Conservation (phyloP, 1,140 invertebrate genomes). For the Bombus sylvicola region DNA sequence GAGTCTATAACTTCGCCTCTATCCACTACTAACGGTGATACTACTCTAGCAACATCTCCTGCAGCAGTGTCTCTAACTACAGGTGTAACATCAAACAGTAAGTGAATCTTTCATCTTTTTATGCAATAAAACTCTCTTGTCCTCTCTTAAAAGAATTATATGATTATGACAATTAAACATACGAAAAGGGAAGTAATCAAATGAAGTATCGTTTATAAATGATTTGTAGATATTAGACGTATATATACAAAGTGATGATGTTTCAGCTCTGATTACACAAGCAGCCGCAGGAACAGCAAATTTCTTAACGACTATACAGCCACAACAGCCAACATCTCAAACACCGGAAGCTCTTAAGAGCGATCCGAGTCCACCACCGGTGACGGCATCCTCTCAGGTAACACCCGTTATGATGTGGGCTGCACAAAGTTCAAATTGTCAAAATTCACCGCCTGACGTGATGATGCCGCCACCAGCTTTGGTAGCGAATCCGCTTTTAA, state of each 20-base stretch:
- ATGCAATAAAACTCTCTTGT: too few relatives aligned
- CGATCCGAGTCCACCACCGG: slow-evolving; percentile 77
- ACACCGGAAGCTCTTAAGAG: slow-evolving; percentile 73
- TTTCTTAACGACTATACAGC: slow-evolving; percentile 72
- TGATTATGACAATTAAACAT: not conserved
- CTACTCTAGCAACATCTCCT: slow-evolving; percentile 56
- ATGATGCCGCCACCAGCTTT: slow-evolving; percentile 80
- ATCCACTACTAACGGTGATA: slow-evolving; percentile 84
- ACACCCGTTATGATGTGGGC: slow-evolving; percentile 79
- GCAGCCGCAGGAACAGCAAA: slow-evolving; percentile 65
- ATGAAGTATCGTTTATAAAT: not conserved
- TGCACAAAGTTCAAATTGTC: slow-evolving; percentile 66
- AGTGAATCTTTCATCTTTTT: slow-evolving; percentile 12
- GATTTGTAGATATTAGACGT: not conserved
- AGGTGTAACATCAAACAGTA: slow-evolving; percentile 62
- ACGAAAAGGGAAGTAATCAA: not conserved
- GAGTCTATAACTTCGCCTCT: slow-evolving; percentile 64
- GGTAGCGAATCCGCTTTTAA: slow-evolving; percentile 74
- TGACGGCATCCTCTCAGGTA: slow-evolving; percentile 62
- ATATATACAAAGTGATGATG: not conserved
- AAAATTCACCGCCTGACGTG: slow-evolving; percentile 70
- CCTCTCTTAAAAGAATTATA: too few relatives aligned
- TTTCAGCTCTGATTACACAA: slow-evolving; percentile 71
- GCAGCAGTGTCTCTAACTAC: slow-evolving; percentile 56
- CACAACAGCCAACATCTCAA: slow-evolving; percentile 52